Conservation (phyloP, 2,113 vertebrate genomes). For the Odobenus rosmarus region DNA sequence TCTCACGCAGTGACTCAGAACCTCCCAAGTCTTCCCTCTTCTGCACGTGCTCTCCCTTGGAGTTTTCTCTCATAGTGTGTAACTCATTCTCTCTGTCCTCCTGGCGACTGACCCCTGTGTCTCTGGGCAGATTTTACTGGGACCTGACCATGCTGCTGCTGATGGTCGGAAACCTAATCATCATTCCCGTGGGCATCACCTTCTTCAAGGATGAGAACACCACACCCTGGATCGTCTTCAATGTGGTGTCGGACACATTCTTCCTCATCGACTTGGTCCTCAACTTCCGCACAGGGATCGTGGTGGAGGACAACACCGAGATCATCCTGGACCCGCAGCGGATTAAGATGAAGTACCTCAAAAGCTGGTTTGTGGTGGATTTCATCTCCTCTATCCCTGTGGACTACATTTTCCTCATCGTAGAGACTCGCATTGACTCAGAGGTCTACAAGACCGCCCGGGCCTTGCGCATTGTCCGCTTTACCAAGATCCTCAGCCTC, state of each 20-base stretch:
- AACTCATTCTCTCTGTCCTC: not conserved
- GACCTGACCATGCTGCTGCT: slow-evolving; percentile 99
- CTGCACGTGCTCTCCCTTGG: not conserved
- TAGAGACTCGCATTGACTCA: slow-evolving; percentile 98
- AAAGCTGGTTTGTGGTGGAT: slow-evolving; percentile 99
- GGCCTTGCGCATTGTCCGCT: slow-evolving; percentile 97
- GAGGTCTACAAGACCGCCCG: slow-evolving; percentile 99
- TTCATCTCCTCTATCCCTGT: slow-evolving; percentile 99
- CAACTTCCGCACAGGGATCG: slow-evolving; percentile 99
- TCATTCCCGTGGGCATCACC: slow-evolving; percentile 99
- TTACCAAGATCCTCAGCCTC: slow-evolving; percentile 99
- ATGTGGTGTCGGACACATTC: slow-evolving; percentile 98
- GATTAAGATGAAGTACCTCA: slow-evolving; percentile 99
- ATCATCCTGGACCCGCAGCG: slow-evolving; percentile 97
- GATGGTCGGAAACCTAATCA: slow-evolving; percentile 99
- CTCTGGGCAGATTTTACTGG: slow-evolving; percentile 96
- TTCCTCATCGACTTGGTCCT: slow-evolving; percentile 99
- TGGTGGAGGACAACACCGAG: slow-evolving; percentile 99
- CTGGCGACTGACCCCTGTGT: slow-evolving; percentile 64
- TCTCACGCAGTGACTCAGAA: not conserved
- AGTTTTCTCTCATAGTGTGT: not conserved
- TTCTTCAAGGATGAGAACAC: slow-evolving; percentile 99
- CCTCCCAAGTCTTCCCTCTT: not conserved
- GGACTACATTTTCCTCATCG: slow-evolving; percentile 99
- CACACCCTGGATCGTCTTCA: slow-evolving; percentile 99